phyloP scores from a whole-genome alignment of 2,888 invertebrate genomes.

The Glomeris marginata region DNA sequence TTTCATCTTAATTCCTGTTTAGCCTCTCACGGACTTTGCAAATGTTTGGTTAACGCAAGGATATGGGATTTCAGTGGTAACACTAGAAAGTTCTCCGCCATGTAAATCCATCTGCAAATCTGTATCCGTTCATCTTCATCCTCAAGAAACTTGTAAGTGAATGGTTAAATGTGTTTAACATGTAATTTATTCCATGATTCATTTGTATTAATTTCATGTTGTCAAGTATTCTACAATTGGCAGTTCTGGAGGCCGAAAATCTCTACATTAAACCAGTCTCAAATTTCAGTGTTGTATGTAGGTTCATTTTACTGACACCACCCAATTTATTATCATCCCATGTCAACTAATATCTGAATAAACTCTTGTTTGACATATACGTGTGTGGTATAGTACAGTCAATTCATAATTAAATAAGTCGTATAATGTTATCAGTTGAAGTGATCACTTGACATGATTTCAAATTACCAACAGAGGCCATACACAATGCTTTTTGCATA shows the following conservation, averaged over 20 bases:
- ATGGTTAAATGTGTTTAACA: conserved; percentile 1
- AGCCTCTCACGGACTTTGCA: conserved; percentile 67
- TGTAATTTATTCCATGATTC: conserved; percentile 9
- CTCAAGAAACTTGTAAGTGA: conserved; percentile 57
- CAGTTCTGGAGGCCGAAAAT: conserved; percentile 61
- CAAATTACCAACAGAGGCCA: too few relatives aligned
- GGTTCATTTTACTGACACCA: conserved; percentile 50
- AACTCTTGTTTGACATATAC: neutral
- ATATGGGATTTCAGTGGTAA: conserved; percentile 53
- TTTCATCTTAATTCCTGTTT: conserved; percentile 10
- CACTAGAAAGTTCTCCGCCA: conserved; percentile 58
- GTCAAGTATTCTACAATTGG: conserved; percentile 69
- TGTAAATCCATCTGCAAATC: conserved; percentile 55
- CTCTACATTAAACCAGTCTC: conserved; percentile 39
- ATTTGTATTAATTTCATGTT: conserved; percentile 20
- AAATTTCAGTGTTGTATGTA: conserved; percentile 42
- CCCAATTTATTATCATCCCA: conserved; percentile 7
- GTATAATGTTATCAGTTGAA: too few relatives aligned
- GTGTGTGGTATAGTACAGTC: neutral
- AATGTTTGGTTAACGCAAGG: conserved; percentile 59
- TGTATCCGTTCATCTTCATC: conserved; percentile 51
- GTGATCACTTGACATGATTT: too few relatives aligned
- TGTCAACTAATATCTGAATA: conserved; percentile 8
- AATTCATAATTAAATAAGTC: neutral
- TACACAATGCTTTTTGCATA: too few relatives aligned